Percentiles rank a stretch among this genome's conserved stretches.
phyloP scores from a whole-genome alignment of 2,797 vertebrate species.

The Danio tinwini region DNA sequence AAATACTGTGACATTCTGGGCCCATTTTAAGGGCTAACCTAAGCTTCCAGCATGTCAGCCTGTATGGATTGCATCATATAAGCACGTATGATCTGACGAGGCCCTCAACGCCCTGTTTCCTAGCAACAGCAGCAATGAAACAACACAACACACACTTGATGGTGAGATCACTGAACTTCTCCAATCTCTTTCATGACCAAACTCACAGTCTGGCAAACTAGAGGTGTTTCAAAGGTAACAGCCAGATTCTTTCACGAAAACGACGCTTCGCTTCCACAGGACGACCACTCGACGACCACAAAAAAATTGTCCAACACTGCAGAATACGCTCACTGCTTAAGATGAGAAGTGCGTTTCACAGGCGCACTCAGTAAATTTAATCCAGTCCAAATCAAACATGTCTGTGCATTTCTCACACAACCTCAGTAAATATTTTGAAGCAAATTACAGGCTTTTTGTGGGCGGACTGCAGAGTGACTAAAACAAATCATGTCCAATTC shows the following conservation, averaged over 20 bases:
- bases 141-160: constrained; percentile 60
- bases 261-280: not conserved
- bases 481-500: not conserved
- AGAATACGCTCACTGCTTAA: not conserved
- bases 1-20: not conserved
- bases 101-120: constrained; percentile 70
- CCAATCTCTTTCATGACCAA: constrained; percentile 59
- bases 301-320: not conserved
- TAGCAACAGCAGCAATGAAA: constrained; percentile 74
- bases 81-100: constrained; percentile 59
- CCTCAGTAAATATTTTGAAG: not conserved
- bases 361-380: not conserved
- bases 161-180: constrained; percentile 65
- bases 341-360: not conserved
- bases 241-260: not conserved
- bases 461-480: not conserved
- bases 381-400: constrained; percentile 7
- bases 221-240: not conserved
- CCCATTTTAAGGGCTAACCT: constrained; percentile 53
- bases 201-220: constrained; percentile 29
- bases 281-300: not conserved
- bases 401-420: constrained; percentile 6
- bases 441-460: not conserved
- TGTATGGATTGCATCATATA: constrained; percentile 50
- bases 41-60: constrained; percentile 59